Evolutionary conservation across 1,140 invertebrate genomes (phyloP).

Genomic region (Acyrthosiphon pisum): DNA sequence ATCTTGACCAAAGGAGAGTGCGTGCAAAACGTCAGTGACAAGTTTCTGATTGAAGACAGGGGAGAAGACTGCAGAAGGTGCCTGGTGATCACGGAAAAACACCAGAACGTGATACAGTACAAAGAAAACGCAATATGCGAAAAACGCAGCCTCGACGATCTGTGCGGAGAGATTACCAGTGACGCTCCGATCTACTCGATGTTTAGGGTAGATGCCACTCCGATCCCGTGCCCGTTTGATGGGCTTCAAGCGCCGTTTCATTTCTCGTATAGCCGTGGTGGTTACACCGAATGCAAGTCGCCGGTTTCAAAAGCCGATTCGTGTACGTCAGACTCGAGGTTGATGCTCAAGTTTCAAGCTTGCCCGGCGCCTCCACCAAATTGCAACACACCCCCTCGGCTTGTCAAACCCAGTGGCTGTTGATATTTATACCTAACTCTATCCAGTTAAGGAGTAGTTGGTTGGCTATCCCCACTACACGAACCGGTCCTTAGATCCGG

Average conservation of each 20-base stretch:
- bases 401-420: no score
- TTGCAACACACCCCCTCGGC: no score
- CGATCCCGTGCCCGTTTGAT: constrained; percentile 83
- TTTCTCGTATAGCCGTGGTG: constrained; percentile 82
- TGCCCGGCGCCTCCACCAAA: no score
- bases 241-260: constrained; percentile 71
- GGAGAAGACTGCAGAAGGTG: constrained; percentile 78
- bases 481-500: no score
- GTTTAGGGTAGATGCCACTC: constrained; percentile 81
- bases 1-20: constrained; percentile 79
- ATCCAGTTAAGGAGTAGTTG: no score
- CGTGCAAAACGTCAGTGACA: constrained; percentile 73
- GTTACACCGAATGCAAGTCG: constrained; percentile 73
- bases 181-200: constrained; percentile 87
- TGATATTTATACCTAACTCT: no score
- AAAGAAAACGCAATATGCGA: constrained; percentile 72
- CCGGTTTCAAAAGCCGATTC: constrained; percentile 80
- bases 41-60: constrained; percentile 78
- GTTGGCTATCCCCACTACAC: no score
- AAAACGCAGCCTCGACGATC: constrained; percentile 69
- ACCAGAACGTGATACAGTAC: constrained; percentile 90
- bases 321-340: constrained; percentile 80
- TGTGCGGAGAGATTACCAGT: constrained; percentile 85
- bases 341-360: constrained; percentile 87
- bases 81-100: constrained; percentile 91